These are phyloP conservation scores for Diorhabda sublineata DNA, from an alignment of 1,140 invertebrate species.

Conservation along the genomic window DNA sequence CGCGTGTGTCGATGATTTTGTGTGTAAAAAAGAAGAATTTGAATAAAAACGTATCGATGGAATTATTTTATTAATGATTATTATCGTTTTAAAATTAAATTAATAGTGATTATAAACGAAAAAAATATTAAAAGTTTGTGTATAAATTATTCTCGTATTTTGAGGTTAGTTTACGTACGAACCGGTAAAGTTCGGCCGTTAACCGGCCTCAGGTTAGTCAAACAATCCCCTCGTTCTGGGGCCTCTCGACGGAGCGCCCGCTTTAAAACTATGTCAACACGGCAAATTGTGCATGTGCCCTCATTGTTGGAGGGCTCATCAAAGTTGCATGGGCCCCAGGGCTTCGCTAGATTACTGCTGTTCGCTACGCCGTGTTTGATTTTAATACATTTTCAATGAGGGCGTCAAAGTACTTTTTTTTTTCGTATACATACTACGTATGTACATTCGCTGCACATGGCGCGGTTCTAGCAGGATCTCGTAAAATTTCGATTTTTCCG, in stretches of 20 bases:
- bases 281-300: constrained; percentile 43
- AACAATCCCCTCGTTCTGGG: background rate
- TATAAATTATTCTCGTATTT: background rate
- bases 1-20: background rate
- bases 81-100: background rate
- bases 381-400: constrained; percentile 48
- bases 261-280: constrained; percentile 45
- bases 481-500: constrained; percentile 27
- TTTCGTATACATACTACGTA: constrained; percentile 24
- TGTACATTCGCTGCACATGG: constrained; percentile 14
- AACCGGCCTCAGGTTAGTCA: constrained; percentile 9
- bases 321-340: constrained; percentile 38
- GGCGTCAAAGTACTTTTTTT: constrained; percentile 37
- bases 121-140: background rate
- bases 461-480: constrained; percentile 24
- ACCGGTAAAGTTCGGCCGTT: background rate
- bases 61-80: background rate
- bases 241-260: constrained; percentile 9
- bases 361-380: constrained; percentile 38
- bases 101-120: background rate
- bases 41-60: background rate
- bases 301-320: constrained; percentile 40
- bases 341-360: constrained; percentile 24
- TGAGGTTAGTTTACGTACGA: background rate
- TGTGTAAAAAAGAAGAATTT: no score